phyloP scores from a whole-genome alignment of 1,140 invertebrate species.

The Ceratosolen fusciceps region DNA sequence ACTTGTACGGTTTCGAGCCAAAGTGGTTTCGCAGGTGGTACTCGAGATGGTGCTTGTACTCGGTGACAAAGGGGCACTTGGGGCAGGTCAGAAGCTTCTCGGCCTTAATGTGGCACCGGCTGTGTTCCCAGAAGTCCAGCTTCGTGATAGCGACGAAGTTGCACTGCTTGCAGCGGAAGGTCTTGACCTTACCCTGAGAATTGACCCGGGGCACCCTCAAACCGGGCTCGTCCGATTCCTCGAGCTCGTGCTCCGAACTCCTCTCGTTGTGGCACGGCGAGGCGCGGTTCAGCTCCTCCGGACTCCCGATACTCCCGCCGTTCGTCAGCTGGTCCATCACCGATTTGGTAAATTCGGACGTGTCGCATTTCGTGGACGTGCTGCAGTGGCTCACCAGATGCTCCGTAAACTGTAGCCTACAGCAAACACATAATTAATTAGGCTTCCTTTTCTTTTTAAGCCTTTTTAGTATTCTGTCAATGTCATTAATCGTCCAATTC shows the following conservation, averaged over 20 bases:
- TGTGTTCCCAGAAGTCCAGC: slow-evolving; percentile 94
- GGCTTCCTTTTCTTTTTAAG: too few relatives aligned
- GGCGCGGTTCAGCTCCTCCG: not conserved
- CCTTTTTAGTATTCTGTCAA: too few relatives aligned
- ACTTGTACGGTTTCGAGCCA: slow-evolving; percentile 97
- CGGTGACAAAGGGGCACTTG: slow-evolving; percentile 96
- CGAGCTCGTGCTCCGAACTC: slow-evolving; percentile 62
- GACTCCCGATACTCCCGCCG: not conserved
- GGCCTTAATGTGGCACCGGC: slow-evolving; percentile 89
- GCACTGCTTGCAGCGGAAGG: slow-evolving; percentile 94
- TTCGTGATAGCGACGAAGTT: slow-evolving; percentile 88
- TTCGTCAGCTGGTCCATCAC: slow-evolving; percentile 39
- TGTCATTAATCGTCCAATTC: too few relatives aligned
- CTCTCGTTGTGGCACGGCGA: slow-evolving; percentile 45
- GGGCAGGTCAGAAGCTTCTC: slow-evolving; percentile 94
- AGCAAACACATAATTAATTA: too few relatives aligned
- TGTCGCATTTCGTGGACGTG: slow-evolving; percentile 13
- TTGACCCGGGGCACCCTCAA: slow-evolving; percentile 80
- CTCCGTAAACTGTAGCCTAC: slow-evolving; percentile 53
- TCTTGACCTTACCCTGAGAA: slow-evolving; percentile 88
- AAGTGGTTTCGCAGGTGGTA: slow-evolving; percentile 97
- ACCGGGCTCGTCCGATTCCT: slow-evolving; percentile 76
- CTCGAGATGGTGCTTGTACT: slow-evolving; percentile 98
- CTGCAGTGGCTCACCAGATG: slow-evolving; percentile 53
- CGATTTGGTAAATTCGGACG: slow-evolving; percentile 41